Evolutionary conservation across 1,140 invertebrate species (phyloP), one percentile per base, ranked within the genome.

Genomic region (Lepidostoma basale): DNA sequence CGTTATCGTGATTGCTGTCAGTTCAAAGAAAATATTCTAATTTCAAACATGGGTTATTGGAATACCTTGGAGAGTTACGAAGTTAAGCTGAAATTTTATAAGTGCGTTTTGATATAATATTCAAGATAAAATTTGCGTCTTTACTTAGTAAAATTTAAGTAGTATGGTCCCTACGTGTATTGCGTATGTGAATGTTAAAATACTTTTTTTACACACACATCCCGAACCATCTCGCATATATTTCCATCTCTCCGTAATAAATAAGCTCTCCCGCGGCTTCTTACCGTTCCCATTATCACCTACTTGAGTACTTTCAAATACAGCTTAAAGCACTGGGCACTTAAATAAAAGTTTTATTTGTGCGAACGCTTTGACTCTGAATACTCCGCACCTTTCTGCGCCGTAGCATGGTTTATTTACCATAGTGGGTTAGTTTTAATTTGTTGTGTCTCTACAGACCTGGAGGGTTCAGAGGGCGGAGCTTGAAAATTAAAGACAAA

Each of bases 291-390:
- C 45, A 49, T 49, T 49, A 49, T 49, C 45, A 23, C 45, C 18
- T 12, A 49, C 25, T 47, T 22, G 16, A 20, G 16, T 22, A 12
- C 44, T 22, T 49, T 25, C 45, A 23, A 49, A 36, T 23, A 3
- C 45, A 23, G 25, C 45, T 22, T 23, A 23, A 49, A 49, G 45
- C 6, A 22, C 45, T 23, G 25, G 45, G 45, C 45, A n/a, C 23
- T 49, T 49, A n/a, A n/a, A 49, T 49, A 49, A 49, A 49, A 49
- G 25, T 49, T n/a, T n/a, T n/a, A n/a, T n/a, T n/a, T n/a, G n/a
- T 3, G 14, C 23, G 22, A 49, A 49, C 5, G 22, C 18, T 23
- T 9, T 49, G n/a, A n/a, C n/a, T n/a, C n/a, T n/a, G n/a, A n/a
- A n/a, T n/a, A n/a, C n/a, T n/a, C n/a, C n/a, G n/a, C n/a, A n/a